Base-by-base conservation (phyloP, 2,888 invertebrate species). In the Cylloceria caligata region DNA sequence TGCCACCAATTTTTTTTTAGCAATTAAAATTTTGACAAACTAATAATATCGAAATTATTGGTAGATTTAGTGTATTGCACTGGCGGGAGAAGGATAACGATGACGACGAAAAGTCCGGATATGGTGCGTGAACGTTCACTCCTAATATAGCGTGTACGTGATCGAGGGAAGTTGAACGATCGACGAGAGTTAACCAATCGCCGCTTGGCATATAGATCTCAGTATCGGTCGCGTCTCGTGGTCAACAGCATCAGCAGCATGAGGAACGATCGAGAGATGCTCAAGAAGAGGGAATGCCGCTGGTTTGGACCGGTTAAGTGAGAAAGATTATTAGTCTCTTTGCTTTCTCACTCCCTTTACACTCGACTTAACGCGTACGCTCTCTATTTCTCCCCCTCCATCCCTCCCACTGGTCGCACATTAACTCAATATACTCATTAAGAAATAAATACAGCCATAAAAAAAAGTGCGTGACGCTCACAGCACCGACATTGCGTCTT, bases 61-160 rank as follows among this genome's bases (percentile, higher is more conserved):
- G 19, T 16, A 34, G 16, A 16, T 60, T 42, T 5, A 1, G 42
- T 62, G 4, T 39, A 11, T 24, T 39, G 62, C 21, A 13, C 19
- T 39, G 21, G 1, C 62, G 1, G 13, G 39, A 16, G 7, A 47
- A 74, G 36, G 62, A 67, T 36, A 65, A 82, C 62, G 83, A 77
- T 39, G 69, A 71, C 42, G 64, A 65, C 6, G 27, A 55, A 7
- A 75, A 75, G 60, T 67, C 65, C 72, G 72, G 62, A 81, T 79
- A 81, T 81, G 75, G 81, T 75, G 78, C 52, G 75, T 47, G 36
- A 75, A 72, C 81, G 81, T 67, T 83, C 83, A 52, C 81, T 83
- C 83, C 83, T 81, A 81, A 83, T 83, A 83, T 75, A 83, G 83
- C 52, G 60, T 71, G 39, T 47, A 47, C 49, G 55, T 64, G 55